Conservation (phyloP, 1,140 invertebrate genomes). For the Trigoniulus corallinus region DNA sequence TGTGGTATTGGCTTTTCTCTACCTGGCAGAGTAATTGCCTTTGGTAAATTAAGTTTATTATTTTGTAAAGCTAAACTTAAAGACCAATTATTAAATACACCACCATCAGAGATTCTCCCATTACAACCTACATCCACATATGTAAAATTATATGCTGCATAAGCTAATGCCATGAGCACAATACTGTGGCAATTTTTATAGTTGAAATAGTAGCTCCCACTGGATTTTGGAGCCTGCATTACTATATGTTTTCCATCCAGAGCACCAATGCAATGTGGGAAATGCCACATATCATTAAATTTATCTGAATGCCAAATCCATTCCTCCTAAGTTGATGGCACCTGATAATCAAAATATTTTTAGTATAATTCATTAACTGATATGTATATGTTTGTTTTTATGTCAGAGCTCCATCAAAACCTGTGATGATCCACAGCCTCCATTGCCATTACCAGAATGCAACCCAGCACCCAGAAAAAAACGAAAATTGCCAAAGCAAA, state of each 20-base stretch:
- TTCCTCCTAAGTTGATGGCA: neutral
- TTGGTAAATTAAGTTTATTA: neutral
- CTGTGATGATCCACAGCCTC: neutral
- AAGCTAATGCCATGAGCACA: constrained; percentile 21
- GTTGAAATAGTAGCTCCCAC: constrained; percentile 20
- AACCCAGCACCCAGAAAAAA: neutral
- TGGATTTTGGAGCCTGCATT: constrained; percentile 12
- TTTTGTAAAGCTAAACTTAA: too few relatives aligned
- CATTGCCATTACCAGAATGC: neutral
- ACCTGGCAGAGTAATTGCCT: neutral
- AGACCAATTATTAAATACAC: constrained; percentile 17
- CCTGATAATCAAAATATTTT: too few relatives aligned
- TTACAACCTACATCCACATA: constrained; percentile 20
- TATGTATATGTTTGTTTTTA: neutral
- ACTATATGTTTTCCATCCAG: constrained; percentile 27
- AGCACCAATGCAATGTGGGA: constrained; percentile 24
- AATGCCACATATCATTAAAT: constrained; percentile 10
- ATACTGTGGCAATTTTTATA: constrained; percentile 22
- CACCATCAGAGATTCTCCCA: constrained; percentile 23
- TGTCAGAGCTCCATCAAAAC: neutral
- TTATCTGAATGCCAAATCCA: neutral
- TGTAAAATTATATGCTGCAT: constrained; percentile 20
- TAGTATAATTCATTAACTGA: neutral
- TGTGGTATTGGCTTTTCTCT: neutral
- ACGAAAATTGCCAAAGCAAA: neutral